Conservation (phyloP, 1,140 invertebrate species). For the Brachionus calyciflorus region DNA sequence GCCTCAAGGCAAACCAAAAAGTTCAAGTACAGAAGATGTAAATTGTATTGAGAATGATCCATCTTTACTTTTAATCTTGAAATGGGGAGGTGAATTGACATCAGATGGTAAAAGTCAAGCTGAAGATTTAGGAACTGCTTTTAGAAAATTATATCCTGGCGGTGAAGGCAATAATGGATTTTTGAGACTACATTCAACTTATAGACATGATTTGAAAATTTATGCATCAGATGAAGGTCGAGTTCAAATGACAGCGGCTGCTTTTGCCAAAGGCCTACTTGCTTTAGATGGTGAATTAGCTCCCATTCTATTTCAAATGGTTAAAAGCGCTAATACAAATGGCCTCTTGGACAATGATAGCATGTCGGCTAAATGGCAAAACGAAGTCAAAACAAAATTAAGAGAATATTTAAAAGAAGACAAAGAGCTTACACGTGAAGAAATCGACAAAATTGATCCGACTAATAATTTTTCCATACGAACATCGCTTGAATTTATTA, state of each 20-base stretch:
- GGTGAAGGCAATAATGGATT: conserved; percentile 76
- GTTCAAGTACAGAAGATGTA: conserved; percentile 80
- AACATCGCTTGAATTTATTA: conserved; percentile 72
- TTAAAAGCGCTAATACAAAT: conserved; percentile 98
- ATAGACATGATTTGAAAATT: conserved; percentile 97
- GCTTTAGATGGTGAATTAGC: conserved; percentile 96
- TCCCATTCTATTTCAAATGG: conserved; percentile 98
- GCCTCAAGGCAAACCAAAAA: conserved; percentile 83
- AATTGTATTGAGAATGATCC: conserved; percentile 60
- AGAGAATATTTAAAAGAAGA: conserved; percentile 32
- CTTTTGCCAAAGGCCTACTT: conserved; percentile 94
- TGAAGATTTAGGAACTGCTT: conserved; percentile 92
- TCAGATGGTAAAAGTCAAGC: conserved; percentile 87
- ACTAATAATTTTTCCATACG: conserved; percentile 31
- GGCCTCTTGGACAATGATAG: conserved; percentile 93
- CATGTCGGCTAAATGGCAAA: conserved; percentile 67
- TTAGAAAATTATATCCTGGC: conserved; percentile 93
- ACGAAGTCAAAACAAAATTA: conserved; percentile 38
- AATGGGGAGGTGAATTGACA: conserved; percentile 99
- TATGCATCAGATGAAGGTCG: conserved; percentile 98
- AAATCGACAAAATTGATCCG: conserved; percentile 36
- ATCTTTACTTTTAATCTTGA: conserved; percentile 87
- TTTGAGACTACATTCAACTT: conserved; percentile 90
- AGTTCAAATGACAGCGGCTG: conserved; percentile 98
- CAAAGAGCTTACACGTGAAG: neutral